Percentiles rank a stretch among this genome's conserved stretches.
phyloP scores from a whole-genome alignment of 2,113 vertebrate species.

The Phalacrocorax brasilianus region DNA sequence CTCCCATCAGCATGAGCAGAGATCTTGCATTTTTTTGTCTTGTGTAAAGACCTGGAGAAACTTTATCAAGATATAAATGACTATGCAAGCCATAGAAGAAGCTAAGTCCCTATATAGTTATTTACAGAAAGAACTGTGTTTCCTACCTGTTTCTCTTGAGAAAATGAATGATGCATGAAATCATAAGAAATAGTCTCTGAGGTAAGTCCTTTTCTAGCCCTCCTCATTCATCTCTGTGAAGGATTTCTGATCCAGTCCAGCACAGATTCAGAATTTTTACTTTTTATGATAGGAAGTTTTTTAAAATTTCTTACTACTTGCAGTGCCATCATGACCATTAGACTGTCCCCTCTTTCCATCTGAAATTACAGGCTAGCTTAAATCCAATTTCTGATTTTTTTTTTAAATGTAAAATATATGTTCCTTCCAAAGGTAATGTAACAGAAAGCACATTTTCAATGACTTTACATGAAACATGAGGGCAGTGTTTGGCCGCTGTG shows the following conservation, averaged over 20 bases:
- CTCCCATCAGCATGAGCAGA: neutral
- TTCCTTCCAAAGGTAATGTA: neutral
- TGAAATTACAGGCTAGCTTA: neutral
- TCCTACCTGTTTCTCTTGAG: neutral
- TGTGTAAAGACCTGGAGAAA: neutral
- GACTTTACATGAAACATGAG: neutral
- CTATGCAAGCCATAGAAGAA: neutral
- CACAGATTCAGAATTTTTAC: neutral
- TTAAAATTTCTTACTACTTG: neutral
- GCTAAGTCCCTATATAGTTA: neutral
- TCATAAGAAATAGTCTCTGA: neutral
- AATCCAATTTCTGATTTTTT: neutral
- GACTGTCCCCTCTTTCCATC: neutral
- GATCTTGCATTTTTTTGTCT: neutral
- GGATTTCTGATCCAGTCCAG: neutral
- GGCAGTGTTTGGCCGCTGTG: neutral
- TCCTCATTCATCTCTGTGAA: neutral
- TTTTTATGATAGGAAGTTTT: neutral
- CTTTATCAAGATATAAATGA: neutral
- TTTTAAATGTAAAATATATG: neutral
- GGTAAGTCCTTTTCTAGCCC: neutral
- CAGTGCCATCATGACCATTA: neutral
- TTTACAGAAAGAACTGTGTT: neutral
- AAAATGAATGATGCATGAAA: conserved; percentile 38
- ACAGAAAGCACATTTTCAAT: neutral